phyloP scores from a whole-genome alignment of 2,797 vertebrate genomes.

The Microctenopoma stevenorrisi region DNA sequence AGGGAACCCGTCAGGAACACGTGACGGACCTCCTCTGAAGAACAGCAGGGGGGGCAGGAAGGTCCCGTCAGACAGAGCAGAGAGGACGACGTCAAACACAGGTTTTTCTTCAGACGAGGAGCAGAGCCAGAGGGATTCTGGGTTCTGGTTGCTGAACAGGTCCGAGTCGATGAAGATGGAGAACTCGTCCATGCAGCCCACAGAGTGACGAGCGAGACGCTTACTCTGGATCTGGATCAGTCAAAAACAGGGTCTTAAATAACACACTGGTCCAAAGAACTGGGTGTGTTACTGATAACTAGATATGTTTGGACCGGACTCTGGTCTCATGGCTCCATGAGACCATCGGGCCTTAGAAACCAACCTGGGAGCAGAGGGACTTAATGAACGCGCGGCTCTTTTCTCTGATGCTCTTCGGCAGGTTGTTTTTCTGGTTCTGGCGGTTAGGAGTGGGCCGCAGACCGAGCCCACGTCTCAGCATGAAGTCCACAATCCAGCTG shows the following conservation, averaged over 20 bases:
- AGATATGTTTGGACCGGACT: too few relatives aligned
- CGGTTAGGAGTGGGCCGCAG: conserved; percentile 53
- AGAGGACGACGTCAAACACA: conserved; percentile 85
- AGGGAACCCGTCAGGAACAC: conserved; percentile 77
- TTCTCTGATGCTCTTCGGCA: conserved; percentile 79
- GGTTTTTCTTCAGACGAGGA: conserved; percentile 73
- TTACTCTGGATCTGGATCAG: conserved; percentile 61
- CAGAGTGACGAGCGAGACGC: conserved; percentile 73
- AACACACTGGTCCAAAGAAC: too few relatives aligned
- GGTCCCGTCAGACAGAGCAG: conserved; percentile 87
- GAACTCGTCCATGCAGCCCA: conserved; percentile 90
- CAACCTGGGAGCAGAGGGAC: conserved; percentile 80
- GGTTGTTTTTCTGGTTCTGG: neutral
- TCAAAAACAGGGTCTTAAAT: too few relatives aligned
- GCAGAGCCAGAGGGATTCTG: conserved; percentile 82
- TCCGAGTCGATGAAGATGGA: conserved; percentile 87
- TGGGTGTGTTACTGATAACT: too few relatives aligned
- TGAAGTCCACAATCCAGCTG: conserved; percentile 87
- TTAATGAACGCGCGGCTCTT: conserved; percentile 76
- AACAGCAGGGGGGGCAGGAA: conserved; percentile 87
- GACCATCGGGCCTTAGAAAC: neutral
- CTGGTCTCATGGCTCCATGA: too few relatives aligned
- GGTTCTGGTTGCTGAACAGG: conserved; percentile 56
- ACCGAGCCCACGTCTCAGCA: conserved; percentile 87
- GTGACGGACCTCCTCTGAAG: conserved; percentile 68